Evolutionary conservation across 2,888 invertebrate genomes (phyloP), one percentile per base, ranked within the genome.

Genomic region (Parthenolecanium corni): DNA sequence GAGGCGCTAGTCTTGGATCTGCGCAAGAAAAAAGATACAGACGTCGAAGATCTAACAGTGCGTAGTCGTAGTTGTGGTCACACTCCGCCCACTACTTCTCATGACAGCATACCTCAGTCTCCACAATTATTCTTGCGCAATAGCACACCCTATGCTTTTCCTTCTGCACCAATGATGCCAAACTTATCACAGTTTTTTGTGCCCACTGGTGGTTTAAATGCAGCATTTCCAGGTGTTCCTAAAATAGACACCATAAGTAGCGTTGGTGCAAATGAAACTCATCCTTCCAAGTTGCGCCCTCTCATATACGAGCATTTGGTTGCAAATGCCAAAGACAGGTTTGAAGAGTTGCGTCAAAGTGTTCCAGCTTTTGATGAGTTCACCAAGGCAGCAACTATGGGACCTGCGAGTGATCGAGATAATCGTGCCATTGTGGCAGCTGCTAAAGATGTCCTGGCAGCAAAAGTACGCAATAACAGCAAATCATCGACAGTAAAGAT

Each of bases 401-500:
- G 36, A 44, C 12, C 31, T 21, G 4, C 31, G 5, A 31, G 9
- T 9, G 9, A 31, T 31, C 31, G 9, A 6, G 38, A 64, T 16
- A 49, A 23, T 2, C 38, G 2, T 23, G 52, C 49, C 21, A 65
- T 64, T n/a, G 54, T 49, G 14, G 56, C 64, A 14, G n/a, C 65
- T n/a, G 66, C 66, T 31, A 23, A 12, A 20, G 54, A 54, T 40
- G 44, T 25, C 21, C 11, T 64, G 18, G 64, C 57, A 47, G 20
- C 16, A 9, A 64, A 52, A 23, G 52, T 53, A 3, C 66, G 66
- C 24, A 56, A 61, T 18, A 54, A 70, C 76, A 47, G 79, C 79
- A 65, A 63, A 52, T 66, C 67, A 20, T 79, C 80, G 69, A 82
- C 84, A 0, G 84, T 89, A 0, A 88, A 89, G 73, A 88, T 90